Conservation (phyloP, 2,797 vertebrate genomes). For the Sebastes oblongus region DNA sequence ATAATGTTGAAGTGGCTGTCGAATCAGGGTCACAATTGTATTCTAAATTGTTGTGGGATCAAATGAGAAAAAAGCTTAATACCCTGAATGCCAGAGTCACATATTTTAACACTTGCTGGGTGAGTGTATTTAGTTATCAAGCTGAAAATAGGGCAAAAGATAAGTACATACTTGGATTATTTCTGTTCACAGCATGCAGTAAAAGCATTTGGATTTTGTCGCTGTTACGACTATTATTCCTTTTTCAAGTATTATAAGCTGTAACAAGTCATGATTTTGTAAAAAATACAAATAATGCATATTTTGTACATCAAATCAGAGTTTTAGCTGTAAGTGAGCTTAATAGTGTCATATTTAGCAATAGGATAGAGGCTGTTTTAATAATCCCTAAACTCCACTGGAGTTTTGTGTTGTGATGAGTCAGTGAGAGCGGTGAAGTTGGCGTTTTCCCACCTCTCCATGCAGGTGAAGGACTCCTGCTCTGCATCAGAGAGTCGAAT, state of each 20-base stretch:
- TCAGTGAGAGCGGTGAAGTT: conserved; percentile 50
- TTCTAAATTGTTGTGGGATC: not conserved
- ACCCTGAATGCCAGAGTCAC: not conserved
- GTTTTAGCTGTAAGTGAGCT: not conserved
- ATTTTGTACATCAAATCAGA: not conserved
- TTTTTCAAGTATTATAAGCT: not conserved
- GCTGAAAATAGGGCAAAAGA: not conserved
- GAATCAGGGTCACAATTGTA: not conserved
- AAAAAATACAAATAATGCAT: not conserved
- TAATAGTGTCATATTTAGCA: not conserved
- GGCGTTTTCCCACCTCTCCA: conserved; percentile 56
- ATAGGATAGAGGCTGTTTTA: not conserved
- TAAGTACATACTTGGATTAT: not conserved
- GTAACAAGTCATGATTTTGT: not conserved
- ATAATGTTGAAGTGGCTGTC: not conserved
- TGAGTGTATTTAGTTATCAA: not conserved
- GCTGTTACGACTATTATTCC: not conserved
- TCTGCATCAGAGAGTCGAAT: conserved; percentile 10
- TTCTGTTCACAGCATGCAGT: not conserved
- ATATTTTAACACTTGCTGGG: not conserved
- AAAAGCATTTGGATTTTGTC: not conserved
- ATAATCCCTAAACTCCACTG: not conserved
- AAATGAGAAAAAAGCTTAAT: not conserved
- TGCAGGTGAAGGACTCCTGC: conserved; percentile 59
- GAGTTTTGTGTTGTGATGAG: conserved; percentile 43